Percentiles rank a stretch among this genome's conserved stretches.
Evolutionary conservation across 2,797 vertebrate genomes (phyloP).

Genomic region (Tapera naevia): DNA sequence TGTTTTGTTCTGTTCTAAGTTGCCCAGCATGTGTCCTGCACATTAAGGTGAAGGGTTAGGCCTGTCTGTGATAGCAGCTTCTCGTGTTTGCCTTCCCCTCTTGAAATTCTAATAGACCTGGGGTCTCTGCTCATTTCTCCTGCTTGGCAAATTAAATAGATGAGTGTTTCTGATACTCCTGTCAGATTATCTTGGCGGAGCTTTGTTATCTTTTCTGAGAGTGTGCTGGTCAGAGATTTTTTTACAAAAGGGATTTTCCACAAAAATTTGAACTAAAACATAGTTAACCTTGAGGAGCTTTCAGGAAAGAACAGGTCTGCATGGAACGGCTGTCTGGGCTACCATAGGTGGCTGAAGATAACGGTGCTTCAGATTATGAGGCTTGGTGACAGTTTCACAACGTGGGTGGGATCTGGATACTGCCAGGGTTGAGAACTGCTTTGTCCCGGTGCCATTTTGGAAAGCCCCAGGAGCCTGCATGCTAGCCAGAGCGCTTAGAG

Average conservation of each 20-base stretch:
- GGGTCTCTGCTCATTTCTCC: neutral
- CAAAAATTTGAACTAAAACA: neutral
- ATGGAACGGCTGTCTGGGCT: neutral
- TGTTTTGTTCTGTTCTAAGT: neutral
- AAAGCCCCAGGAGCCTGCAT: fast-evolving
- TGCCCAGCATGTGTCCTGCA: neutral
- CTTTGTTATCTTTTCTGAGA: neutral
- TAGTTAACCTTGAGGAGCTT: neutral
- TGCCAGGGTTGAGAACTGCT: neutral
- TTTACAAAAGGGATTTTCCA: neutral
- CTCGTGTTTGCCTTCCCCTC: neutral
- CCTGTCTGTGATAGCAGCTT: neutral
- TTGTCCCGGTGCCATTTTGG: neutral
- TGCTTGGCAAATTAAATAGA: neutral
- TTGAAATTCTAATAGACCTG: neutral
- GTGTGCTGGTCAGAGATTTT: neutral
- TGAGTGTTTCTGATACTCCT: neutral
- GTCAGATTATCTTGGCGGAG: neutral
- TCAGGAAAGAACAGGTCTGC: neutral
- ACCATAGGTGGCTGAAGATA: neutral
- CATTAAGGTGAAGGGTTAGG: neutral
- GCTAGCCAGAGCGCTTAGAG: neutral
- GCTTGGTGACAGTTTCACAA: neutral
- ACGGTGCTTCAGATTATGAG: neutral
- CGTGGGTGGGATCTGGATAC: neutral